Base-by-base conservation (phyloP, 2,888 invertebrate species). In the Corbicula japonica region DNA sequence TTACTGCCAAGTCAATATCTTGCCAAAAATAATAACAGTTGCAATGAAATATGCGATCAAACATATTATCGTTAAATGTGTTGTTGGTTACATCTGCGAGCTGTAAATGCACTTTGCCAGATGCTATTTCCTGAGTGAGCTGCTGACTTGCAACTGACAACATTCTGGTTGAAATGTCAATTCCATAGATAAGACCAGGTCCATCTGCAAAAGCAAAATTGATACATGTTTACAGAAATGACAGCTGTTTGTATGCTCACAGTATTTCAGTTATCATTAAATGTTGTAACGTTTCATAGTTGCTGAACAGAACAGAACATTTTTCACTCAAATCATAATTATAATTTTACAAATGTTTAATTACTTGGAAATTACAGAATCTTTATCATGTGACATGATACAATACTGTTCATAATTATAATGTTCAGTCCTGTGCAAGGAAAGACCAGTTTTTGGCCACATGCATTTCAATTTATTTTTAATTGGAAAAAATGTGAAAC, bases 21-120 rank as follows among this genome's bases (percentile, higher is more conserved):
- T 86, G 85, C 92, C 92, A 92, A 76, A 91, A 92, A 77, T 91
- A 91, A 85, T 87, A 92, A 72, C 87, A 88, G 80, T 92, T 91
- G 28, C 78, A 79, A 75, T 92, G 92, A 74, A 89, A 92, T 32
- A 90, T 86, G 10, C 86, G 68, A 54, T 92, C 87, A 82, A 92
- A 90, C 4, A 48, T 83, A 70, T 88, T 82, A 8, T 83, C 76
- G 35, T 86, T 71, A 38, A 61, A 83, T 4, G 91, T 90, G 48
- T 92, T 77, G 15, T 86, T 48, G n/a, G 62, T 60, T 1, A 89
- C 90, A 56, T 75, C 74, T 3, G 77, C 85, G 12, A 80, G 62
- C 5, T 54, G 71, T 23, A 92, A 63, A 8, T 87, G 52, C 0
- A 92, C 80, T 68, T 90, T 88, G n/a, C 84, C 87, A 10, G 76